These are phyloP conservation scores for Aplocera efformata DNA, from an alignment of 2,888 invertebrate genomes.

Conservation along the genomic window DNA sequence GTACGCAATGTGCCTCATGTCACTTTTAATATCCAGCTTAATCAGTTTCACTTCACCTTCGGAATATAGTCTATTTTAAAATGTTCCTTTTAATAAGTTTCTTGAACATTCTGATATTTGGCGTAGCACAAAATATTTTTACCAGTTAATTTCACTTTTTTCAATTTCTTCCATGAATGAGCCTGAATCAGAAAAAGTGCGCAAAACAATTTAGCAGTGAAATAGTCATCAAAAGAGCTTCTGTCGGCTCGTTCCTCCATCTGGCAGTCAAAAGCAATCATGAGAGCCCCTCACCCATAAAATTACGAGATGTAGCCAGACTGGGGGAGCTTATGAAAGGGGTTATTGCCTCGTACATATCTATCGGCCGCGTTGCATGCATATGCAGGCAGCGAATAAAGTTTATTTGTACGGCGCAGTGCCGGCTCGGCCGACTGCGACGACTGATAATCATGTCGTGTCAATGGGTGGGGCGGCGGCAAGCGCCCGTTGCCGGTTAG, in stretches of 20 bases:
- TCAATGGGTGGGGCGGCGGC: conserved; percentile 66
- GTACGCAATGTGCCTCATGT: conserved; percentile 33
- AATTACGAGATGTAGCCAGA: conserved; percentile 68
- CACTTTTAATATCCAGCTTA: conserved; percentile 43
- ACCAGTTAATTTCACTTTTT: conserved; percentile 29
- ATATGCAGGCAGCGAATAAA: conserved; percentile 75
- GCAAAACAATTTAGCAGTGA: conserved; percentile 31
- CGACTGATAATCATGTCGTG: conserved; percentile 65
- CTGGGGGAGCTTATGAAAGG: conserved; percentile 70
- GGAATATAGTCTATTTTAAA: background rate
- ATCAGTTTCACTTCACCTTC: conserved; percentile 31
- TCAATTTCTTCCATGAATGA: conserved; percentile 26
- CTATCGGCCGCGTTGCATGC: conserved; percentile 59
- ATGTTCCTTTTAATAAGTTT: background rate
- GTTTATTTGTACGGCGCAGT: conserved; percentile 72
- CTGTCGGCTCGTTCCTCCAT: conserved; percentile 35
- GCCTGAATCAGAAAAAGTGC: conserved; percentile 21
- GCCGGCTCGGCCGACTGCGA: conserved; percentile 54
- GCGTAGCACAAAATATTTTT: conserved; percentile 22
- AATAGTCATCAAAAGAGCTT: conserved; percentile 25
- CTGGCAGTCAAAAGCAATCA: conserved; percentile 56
- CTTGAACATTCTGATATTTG: conserved; percentile 4
- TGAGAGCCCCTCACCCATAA: conserved; percentile 66
- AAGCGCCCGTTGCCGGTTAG: conserved; percentile 47
- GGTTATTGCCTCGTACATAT: conserved; percentile 75